Evolutionary conservation across 1,140 invertebrate species (phyloP), one percentile per base, ranked within the genome.

Genomic region (Camponotus floridanus): DNA sequence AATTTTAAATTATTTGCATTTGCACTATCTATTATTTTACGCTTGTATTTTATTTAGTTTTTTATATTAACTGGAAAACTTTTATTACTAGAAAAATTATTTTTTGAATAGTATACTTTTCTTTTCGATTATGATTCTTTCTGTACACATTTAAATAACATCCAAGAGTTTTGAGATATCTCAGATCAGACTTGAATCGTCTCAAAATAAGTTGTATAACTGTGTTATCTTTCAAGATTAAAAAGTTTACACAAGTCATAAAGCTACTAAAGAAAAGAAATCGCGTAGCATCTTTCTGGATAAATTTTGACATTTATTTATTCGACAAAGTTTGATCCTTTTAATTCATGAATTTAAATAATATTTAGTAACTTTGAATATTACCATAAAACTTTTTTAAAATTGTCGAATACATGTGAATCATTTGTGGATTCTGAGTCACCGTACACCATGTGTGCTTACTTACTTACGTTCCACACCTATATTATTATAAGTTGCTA

Each of bases 401-500:
- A 55, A 57, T 39, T 21, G 51, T 6, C 1, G 2, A 8, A 74
- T 3, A 11, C 2, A 74, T 31, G 0, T 59, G 51, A 57, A 13
- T 55, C 45, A 13, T 0, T 5, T 74, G 33, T 73, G 31, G 11
- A 59, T 74, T 33, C n/a, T 74, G 71, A 59, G 51, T 74, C 71
- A 74, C n/a, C 55, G 3, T 26, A 1, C 26, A 26, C 26, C 26
- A 26, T 26, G 26, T 26, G 26, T 21, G 7, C 7, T 18, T 13
- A 26, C 11, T 55, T 39, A 13, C 31, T 13, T 51, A 55, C 7
- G 55, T 57, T 59, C 36, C 71, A 74, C 71, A 26, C 71, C 51
- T 18, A 74, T 57, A 39, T 73, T 73, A 73, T 73, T 18, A 55
- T 13, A 18, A n/a, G 2, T 55, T 71, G n/a, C 11, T 74, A 26